Conservation (phyloP, 2,888 invertebrate genomes). For the Anticlea derivata region DNA sequence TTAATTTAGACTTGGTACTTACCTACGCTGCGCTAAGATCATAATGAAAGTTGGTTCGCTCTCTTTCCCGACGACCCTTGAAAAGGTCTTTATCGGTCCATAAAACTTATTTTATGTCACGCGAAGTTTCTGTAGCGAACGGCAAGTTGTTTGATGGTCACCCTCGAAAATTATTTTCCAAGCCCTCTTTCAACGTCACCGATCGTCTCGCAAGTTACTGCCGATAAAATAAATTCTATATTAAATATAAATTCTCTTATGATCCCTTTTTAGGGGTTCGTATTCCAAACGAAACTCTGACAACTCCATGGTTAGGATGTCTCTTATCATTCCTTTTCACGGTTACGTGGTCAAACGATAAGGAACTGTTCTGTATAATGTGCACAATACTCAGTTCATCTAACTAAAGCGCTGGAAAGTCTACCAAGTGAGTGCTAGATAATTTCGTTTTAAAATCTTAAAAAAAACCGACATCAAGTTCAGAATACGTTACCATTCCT, state of each 20-base stretch:
- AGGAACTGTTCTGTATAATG: no score
- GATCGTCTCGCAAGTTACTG: constrained; percentile 67
- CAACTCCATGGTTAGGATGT: neutral
- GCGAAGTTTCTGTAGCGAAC: constrained; percentile 70
- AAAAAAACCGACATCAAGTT: no score
- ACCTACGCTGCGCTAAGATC: constrained; percentile 9
- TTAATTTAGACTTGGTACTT: no score
- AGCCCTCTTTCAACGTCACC: constrained; percentile 61
- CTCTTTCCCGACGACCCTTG: constrained; percentile 60
- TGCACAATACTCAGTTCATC: no score
- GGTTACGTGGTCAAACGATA: no score
- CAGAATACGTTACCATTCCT: no score
- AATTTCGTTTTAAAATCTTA: no score
- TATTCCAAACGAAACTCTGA: neutral
- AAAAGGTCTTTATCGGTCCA: constrained; percentile 77
- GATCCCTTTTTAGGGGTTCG: constrained; percentile 61
- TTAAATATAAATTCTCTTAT: constrained; percentile 73
- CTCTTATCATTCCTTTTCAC: no score
- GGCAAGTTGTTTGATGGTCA: constrained; percentile 76
- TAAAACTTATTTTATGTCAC: constrained; percentile 78
- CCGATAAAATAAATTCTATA: constrained; percentile 73
- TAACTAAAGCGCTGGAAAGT: no score
- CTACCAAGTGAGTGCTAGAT: no score
- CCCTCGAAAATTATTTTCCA: constrained; percentile 75
- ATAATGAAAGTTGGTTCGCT: constrained; percentile 34